phyloP scores from a whole-genome alignment of 37 sponge, comb jelly and placozoan species.

The Crambe crambe region DNA sequence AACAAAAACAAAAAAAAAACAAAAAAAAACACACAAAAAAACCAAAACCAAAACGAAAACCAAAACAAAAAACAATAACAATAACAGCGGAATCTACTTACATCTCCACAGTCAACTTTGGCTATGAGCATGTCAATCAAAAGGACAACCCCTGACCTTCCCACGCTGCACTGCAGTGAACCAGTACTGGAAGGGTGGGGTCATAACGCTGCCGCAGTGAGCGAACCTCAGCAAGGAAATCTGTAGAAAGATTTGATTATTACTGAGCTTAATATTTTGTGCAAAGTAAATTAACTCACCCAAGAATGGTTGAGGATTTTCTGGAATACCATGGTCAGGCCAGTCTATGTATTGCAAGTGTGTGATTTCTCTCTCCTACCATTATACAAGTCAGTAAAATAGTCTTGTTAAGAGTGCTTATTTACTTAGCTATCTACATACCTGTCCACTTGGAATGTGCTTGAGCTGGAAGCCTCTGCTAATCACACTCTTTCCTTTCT shows the following conservation, averaged over 20 bases:
- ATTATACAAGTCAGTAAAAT: too few relatives aligned
- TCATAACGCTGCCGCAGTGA: constrained; percentile 36
- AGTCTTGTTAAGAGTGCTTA: too few relatives aligned
- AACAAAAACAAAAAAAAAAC: too few relatives aligned
- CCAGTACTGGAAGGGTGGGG: constrained; percentile 34
- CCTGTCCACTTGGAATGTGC: constrained; percentile 73
- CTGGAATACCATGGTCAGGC: constrained; percentile 92
- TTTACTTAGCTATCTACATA: too few relatives aligned
- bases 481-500: constrained; percentile 21
- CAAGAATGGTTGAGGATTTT: constrained; percentile 74
- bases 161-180: constrained; percentile 91
- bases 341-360: constrained; percentile 84
- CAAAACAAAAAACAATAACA: too few relatives aligned
- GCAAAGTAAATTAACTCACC: too few relatives aligned
- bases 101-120: constrained; percentile 60
- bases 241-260: constrained; percentile 20
- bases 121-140: constrained; percentile 73
- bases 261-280: too few relatives aligned
- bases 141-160: constrained; percentile 78
- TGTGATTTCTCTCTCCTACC: constrained; percentile 47
- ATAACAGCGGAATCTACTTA: too few relatives aligned
- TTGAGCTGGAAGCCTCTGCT: constrained; percentile 55
- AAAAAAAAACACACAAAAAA: too few relatives aligned
- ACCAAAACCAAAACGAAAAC: too few relatives aligned
- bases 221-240: constrained; percentile 42